Percentiles rank a stretch among this genome's conserved stretches.
phyloP scores from a whole-genome alignment of 2,888 invertebrate genomes.

The Quadroppia sp. region DNA sequence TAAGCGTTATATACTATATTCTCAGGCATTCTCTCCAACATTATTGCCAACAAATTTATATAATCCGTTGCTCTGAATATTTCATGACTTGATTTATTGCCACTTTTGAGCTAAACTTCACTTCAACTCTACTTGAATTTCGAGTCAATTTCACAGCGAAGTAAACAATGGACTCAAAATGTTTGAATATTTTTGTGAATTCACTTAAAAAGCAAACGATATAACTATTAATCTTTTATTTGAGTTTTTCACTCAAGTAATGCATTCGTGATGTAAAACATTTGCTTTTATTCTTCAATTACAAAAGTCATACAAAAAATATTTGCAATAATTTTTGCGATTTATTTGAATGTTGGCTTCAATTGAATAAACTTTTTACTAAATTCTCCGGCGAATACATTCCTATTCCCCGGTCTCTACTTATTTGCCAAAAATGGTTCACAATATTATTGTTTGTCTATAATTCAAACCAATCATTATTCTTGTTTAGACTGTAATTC shows the following conservation, averaged over 20 bases:
- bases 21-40: slow-evolving; percentile 3
- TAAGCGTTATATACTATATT: neutral
- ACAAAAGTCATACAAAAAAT: too few species aligned
- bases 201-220: too few species aligned
- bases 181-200: neutral
- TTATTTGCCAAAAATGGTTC: neutral
- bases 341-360: too few species aligned
- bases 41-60: slow-evolving; percentile 25
- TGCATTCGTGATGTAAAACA: neutral
- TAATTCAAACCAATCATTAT: neutral
- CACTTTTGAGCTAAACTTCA: slow-evolving; percentile 22
- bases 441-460: slow-evolving; percentile 1
- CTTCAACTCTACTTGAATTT: slow-evolving; percentile 33
- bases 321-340: too few species aligned
- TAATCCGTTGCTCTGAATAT: slow-evolving; percentile 27
- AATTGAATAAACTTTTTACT: too few species aligned
- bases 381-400: neutral
- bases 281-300: too few species aligned
- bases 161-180: neutral
- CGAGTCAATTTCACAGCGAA: slow-evolving; percentile 5
- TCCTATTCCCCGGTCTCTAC: neutral
- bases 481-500: neutral
- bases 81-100: slow-evolving; percentile 32
- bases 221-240: too few species aligned
- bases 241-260: neutral